Evolutionary conservation across 2,113 vertebrate species (phyloP).

Genomic region (Gnathochromis pfefferi): DNA sequence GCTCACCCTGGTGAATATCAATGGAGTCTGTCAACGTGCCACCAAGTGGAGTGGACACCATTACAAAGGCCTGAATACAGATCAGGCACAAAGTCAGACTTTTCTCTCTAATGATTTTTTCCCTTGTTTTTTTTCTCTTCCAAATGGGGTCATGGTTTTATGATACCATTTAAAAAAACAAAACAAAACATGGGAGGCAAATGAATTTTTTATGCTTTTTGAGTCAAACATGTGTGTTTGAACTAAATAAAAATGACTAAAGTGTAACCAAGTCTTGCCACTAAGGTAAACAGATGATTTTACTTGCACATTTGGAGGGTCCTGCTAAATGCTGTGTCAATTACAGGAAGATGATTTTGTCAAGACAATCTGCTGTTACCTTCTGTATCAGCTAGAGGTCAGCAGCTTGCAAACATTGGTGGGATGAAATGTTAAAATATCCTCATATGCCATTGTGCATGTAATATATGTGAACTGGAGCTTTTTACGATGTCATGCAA

Average conservation of each 20-base stretch:
- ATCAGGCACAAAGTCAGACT: conserved; percentile 2
- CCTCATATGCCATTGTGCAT: neutral
- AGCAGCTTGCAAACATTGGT: conserved; percentile 35
- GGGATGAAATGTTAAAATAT: neutral
- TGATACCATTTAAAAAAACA: neutral
- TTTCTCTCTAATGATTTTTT: neutral
- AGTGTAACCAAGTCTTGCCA: neutral
- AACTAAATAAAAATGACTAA: neutral
- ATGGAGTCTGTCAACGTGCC: neutral
- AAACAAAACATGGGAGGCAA: neutral
- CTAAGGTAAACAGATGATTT: neutral
- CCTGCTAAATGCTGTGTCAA: neutral
- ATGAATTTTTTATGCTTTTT: neutral
- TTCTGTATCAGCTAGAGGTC: conserved; percentile 63
- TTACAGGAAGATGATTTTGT: neutral
- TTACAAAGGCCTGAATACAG: conserved; percentile 16
- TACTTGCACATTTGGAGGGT: neutral
- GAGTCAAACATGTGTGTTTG: neutral
- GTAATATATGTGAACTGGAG: neutral
- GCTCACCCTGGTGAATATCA: conserved; percentile 27
- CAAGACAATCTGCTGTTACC: conserved; percentile 13
- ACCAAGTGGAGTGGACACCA: neutral
- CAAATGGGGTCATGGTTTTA: neutral
- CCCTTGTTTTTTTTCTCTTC: neutral
- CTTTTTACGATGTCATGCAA: neutral